These are phyloP conservation scores for Helicoverpa armigera DNA, from an alignment of 1,140 invertebrate species.

Conservation along the genomic window DNA sequence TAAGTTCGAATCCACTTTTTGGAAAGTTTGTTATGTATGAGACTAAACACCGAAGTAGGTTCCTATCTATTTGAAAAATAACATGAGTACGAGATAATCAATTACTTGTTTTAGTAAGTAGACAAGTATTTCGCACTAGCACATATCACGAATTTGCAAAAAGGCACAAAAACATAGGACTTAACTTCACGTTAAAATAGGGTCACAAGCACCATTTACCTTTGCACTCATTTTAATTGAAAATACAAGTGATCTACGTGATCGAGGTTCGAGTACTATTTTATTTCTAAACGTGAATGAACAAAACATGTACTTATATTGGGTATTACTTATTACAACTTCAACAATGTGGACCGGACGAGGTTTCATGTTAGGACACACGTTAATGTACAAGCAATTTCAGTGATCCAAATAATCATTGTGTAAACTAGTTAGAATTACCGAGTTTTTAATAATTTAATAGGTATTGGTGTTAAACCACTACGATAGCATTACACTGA, in stretches of 20 bases:
- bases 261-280: constrained; percentile 23
- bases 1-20: no score
- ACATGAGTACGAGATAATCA: no score
- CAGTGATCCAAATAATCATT: constrained; percentile 65
- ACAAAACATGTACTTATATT: constrained; percentile 54
- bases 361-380: constrained; percentile 55
- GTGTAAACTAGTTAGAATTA: constrained; percentile 53
- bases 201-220: constrained; percentile 35
- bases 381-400: constrained; percentile 49
- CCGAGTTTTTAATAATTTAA: constrained; percentile 22
- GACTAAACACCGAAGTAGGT: no score
- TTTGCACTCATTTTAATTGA: constrained; percentile 41
- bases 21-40: no score
- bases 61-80: no score
- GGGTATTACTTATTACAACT: constrained; percentile 46
- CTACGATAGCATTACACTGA: not conserved
- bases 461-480: not conserved
- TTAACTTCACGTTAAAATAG: not conserved
- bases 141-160: no score
- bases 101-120: no score
- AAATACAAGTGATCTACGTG: constrained; percentile 18
- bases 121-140: no score
- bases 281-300: constrained; percentile 56
- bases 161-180: no score
- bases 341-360: constrained; percentile 55